Evolutionary conservation across 2,888 invertebrate genomes (phyloP).

Genomic region (Polyommatus iphigenia): DNA sequence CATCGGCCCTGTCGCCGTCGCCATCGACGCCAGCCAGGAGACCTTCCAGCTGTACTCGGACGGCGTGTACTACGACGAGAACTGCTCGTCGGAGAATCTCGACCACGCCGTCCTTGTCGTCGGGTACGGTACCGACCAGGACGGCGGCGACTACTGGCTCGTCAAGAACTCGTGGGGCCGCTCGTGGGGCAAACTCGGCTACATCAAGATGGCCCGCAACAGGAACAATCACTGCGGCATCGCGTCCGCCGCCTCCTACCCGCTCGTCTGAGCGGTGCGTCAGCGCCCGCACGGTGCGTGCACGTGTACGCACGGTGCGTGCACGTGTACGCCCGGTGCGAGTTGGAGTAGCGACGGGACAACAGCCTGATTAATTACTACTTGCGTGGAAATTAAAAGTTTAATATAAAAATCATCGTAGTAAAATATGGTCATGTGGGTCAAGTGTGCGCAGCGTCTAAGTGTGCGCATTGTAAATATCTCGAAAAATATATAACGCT

Average conservation of each 20-base stretch:
- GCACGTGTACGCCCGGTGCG: neutral
- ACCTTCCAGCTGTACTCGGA: slow-evolving; percentile 92
- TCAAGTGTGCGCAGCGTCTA: no score
- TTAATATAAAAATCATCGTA: neutral
- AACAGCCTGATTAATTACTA: neutral
- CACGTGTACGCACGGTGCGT: neutral
- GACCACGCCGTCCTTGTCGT: slow-evolving; percentile 94
- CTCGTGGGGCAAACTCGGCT: slow-evolving; percentile 91
- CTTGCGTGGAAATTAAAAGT: neutral
- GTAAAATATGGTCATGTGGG: no score
- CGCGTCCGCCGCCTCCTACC: slow-evolving; percentile 90
- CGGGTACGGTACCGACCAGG: slow-evolving; percentile 88
- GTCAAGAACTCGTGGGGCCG: slow-evolving; percentile 93
- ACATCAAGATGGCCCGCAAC: slow-evolving; percentile 93
- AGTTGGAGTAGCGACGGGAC: neutral
- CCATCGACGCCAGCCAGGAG: slow-evolving; percentile 92
- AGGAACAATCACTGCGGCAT: slow-evolving; percentile 92
- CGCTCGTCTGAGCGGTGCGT: slow-evolving; percentile 78
- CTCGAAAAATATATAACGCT: no score
- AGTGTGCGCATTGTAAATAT: no score
- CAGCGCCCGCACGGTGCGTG: neutral
- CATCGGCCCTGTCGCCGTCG: slow-evolving; percentile 91
- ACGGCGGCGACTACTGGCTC: slow-evolving; percentile 89
- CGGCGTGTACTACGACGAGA: slow-evolving; percentile 90
- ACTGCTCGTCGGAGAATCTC: slow-evolving; percentile 85